Conservation (phyloP, 2,797 vertebrate species). For the Sebastes steindachneri region DNA sequence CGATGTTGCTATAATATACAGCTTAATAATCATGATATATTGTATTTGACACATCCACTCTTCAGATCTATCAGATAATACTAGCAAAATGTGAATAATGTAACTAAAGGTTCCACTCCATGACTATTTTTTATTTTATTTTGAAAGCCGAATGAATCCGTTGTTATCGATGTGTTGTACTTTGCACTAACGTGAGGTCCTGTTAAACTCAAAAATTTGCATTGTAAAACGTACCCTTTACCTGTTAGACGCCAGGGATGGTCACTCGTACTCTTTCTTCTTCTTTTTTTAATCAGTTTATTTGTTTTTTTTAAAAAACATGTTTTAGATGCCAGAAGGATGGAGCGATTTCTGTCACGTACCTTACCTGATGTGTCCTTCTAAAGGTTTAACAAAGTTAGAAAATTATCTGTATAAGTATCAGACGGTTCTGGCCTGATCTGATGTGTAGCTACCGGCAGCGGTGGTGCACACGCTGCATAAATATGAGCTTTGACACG, state of each 20-base stretch:
- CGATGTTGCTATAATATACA: slow-evolving; percentile 70
- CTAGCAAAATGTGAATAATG: slow-evolving; percentile 74
- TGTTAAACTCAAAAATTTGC: slow-evolving; percentile 60
- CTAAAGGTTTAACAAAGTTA: background rate
- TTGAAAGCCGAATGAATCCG: slow-evolving; percentile 47
- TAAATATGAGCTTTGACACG: slow-evolving; percentile 57
- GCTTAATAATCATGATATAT: slow-evolving; percentile 63
- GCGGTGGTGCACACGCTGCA: slow-evolving; percentile 39
- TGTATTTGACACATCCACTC: slow-evolving; percentile 60
- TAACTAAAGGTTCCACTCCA: slow-evolving; percentile 62
- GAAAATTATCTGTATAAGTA: background rate
- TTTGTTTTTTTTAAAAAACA: background rate
- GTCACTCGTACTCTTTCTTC: slow-evolving; percentile 29
- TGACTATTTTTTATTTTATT: slow-evolving; percentile 32
- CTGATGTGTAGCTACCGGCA: slow-evolving; percentile 34
- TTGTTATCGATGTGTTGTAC: slow-evolving; percentile 69
- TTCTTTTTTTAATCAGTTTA: background rate
- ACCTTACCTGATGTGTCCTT: slow-evolving; percentile 15
- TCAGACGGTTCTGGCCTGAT: slow-evolving; percentile 27
- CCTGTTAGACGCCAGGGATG: slow-evolving; percentile 68
- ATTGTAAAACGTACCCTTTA: slow-evolving; percentile 72
- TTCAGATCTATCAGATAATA: slow-evolving; percentile 61
- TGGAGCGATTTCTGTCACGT: slow-evolving; percentile 13
- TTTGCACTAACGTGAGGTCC: slow-evolving; percentile 76
- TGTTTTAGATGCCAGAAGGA: slow-evolving; percentile 18